Percentiles rank a stretch among this genome's conserved stretches.
Evolutionary conservation across 2,113 vertebrate species (phyloP).

Genomic region (Scomber colias): DNA sequence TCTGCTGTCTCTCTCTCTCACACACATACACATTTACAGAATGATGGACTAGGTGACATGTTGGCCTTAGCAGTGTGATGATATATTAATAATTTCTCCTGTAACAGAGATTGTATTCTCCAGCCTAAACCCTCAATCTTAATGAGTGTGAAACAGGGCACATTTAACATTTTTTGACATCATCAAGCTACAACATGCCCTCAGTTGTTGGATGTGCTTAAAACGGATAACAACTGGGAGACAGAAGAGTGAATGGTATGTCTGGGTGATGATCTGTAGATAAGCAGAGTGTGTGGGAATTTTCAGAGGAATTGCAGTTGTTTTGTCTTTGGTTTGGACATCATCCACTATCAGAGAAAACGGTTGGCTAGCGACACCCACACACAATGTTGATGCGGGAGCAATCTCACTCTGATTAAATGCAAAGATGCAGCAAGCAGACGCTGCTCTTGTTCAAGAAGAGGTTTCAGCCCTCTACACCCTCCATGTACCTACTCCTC

Average conservation of each 20-base stretch:
- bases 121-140: conserved; percentile 35
- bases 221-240: conserved; percentile 41
- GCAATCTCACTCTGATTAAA: conserved; percentile 41
- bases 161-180: conserved; percentile 36
- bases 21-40: conserved; percentile 42
- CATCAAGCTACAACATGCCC: conserved; percentile 24
- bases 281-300: conserved; percentile 33
- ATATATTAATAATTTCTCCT: conserved; percentile 60
- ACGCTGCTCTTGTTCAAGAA: conserved; percentile 21
- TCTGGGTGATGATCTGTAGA: conserved; percentile 48
- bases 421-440: conserved; percentile 44
- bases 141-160: conserved; percentile 16
- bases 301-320: conserved; percentile 23
- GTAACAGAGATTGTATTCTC: conserved; percentile 57
- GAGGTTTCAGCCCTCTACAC: conserved; percentile 28
- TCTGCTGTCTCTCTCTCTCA: conserved; percentile 6
- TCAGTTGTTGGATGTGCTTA: conserved; percentile 14
- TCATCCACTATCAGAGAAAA: conserved; percentile 52
- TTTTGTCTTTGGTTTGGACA: conserved; percentile 51
- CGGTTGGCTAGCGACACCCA: conserved; percentile 44
- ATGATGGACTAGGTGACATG: conserved; percentile 55
- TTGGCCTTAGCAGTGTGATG: conserved; percentile 58
- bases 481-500: conserved; percentile 30
- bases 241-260: conserved; percentile 32
- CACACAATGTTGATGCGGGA: conserved; percentile 55